These are phyloP conservation scores for Electrophaes corylata DNA, from an alignment of 2,888 invertebrate species.

Conservation along the genomic window DNA sequence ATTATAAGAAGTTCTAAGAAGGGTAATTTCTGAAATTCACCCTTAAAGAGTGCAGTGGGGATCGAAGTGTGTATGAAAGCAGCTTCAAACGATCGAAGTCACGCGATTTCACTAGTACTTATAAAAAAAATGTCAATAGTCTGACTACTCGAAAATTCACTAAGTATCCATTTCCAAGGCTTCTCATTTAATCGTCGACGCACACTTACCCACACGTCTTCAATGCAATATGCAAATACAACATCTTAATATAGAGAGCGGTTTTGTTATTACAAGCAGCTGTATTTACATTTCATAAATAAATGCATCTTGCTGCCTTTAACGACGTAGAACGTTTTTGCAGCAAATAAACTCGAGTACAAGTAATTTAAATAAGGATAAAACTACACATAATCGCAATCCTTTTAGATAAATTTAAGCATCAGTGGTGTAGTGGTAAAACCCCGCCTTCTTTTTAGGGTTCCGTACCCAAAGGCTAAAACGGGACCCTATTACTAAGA, in stretches of 20 bases:
- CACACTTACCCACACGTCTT: constrained; percentile 30
- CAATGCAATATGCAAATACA: constrained; percentile 77
- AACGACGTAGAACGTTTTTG: constrained; percentile 71
- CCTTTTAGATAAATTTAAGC: no score
- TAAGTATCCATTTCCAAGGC: constrained; percentile 30
- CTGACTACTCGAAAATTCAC: neutral
- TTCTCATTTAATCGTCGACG: constrained; percentile 25
- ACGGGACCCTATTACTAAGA: no score
- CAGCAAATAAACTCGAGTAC: constrained; percentile 35
- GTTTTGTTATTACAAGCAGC: constrained; percentile 85
- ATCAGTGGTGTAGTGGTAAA: no score
- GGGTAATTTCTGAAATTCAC: no score
- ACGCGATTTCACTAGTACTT: no score
- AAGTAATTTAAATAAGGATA: constrained; percentile 19
- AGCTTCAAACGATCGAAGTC: no score
- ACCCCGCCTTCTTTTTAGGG: no score
- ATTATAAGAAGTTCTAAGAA: no score
- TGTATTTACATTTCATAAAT: constrained; percentile 85
- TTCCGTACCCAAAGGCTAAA: no score
- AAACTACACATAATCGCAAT: neutral
- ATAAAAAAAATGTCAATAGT: no score
- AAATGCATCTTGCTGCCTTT: constrained; percentile 76
- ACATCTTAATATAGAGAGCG: constrained; percentile 84
- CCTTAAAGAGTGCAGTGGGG: no score
- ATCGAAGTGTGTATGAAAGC: no score